Conservation (phyloP, 2,113 vertebrate genomes). For the Amphiprion percula region DNA sequence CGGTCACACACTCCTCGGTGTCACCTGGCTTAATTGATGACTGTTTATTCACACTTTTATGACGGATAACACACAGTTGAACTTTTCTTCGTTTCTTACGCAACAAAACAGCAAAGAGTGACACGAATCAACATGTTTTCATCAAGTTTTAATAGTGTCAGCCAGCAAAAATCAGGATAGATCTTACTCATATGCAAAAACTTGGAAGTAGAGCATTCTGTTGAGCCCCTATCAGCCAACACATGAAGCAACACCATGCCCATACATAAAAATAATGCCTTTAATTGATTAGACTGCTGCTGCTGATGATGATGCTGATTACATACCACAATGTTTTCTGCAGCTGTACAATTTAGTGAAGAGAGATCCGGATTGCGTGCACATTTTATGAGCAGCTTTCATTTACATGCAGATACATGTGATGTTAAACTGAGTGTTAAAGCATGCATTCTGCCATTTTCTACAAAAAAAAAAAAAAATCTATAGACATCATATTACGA, state of each 20-base stretch:
- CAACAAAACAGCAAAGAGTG: background rate
- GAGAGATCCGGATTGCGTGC: slow-evolving; percentile 60
- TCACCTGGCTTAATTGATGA: background rate
- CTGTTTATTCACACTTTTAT: background rate
- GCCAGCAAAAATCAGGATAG: slow-evolving; percentile 74
- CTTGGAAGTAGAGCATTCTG: slow-evolving; percentile 61
- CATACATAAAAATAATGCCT: slow-evolving; percentile 78
- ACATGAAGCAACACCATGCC: slow-evolving; percentile 77
- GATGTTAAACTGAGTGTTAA: slow-evolving; percentile 56
- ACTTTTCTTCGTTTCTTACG: slow-evolving; percentile 3
- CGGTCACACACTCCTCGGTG: background rate
- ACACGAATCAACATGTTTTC: slow-evolving; percentile 59
- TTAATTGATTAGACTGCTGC: slow-evolving; percentile 58
- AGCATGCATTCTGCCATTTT: slow-evolving; percentile 77
- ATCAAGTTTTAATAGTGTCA: slow-evolving; percentile 82
- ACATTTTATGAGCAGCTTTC: slow-evolving; percentile 69
- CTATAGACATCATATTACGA: slow-evolving; percentile 60
- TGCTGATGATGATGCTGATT: slow-evolving; percentile 46
- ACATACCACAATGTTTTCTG: slow-evolving; percentile 56
- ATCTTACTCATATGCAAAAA: slow-evolving; percentile 66
- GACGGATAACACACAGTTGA: background rate
- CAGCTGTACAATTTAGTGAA: slow-evolving; percentile 72
- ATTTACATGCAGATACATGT: slow-evolving; percentile 80
- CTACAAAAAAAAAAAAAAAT: slow-evolving; percentile 57
- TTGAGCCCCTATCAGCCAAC: slow-evolving; percentile 55